Evolutionary conservation across 2,888 invertebrate genomes (phyloP), one percentile per base, ranked within the genome.

Genomic region (Chrysotoxum bicinctum): DNA sequence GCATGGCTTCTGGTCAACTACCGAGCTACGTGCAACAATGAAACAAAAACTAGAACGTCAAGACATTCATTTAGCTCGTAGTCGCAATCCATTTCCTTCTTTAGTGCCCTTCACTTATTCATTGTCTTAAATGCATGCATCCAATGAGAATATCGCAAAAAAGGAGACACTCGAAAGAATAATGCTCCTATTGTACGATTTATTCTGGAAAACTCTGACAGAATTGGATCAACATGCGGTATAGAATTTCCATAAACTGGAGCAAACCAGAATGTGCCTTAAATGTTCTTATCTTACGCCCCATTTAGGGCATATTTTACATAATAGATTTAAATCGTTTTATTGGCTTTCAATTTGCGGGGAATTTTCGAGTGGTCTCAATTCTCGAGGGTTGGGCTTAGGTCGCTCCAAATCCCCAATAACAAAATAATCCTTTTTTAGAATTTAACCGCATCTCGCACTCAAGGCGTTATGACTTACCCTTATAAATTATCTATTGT

Each of bases 101-200:
- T 30, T 32, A 45, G 32, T 45, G 64, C 48, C 45, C 64, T 48
- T 45, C 64, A 64, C 21, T 64, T 48, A 32, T 64, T 64, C 64
- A 64, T 64, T 64, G 64, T 64, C 64, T 64, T 64, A 64, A 48
- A 64, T 64, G 64, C 64, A 64, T 64, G 32, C 64, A 62, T 62
- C 62, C 43, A 19, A 43, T 26, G 26, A 26, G 12, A 43, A 62
- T 16, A 10, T 26, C 21, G 30, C 16, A 32, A 48, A 64, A 45
- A 64, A 64, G 35, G 8, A 35, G 35, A 48, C 64, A 48, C 45
- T 64, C 21, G 48, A 64, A 64, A 64, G 48, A 64, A 64, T 64
- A 64, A 64, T 48, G 64, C 32, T 32, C 48, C 40, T 32, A 64
- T 64, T 64, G 48, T 48, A 32, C 64, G 48, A 64, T 64, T 64